These are phyloP conservation scores for Drosophila sechellia DNA, from an alignment of 1,140 invertebrate genomes.

Conservation along the genomic window DNA sequence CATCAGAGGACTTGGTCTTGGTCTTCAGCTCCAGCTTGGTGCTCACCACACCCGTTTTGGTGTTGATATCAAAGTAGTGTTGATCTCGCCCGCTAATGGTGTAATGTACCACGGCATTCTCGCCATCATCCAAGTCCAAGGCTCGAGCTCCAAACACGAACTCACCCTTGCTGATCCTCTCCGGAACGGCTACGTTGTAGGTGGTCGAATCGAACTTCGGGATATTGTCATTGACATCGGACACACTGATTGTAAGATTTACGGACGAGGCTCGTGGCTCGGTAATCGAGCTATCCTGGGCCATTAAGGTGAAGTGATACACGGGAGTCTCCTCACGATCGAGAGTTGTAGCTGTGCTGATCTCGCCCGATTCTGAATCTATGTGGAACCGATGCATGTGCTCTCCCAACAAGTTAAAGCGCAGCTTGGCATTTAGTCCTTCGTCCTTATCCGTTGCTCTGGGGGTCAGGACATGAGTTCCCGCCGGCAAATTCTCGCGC, in stretches of 20 bases:
- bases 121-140: constrained; percentile 90
- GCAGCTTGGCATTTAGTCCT: constrained; percentile 93
- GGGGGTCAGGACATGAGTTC: constrained; percentile 90
- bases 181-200: constrained; percentile 92
- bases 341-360: constrained; percentile 89
- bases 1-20: constrained; percentile 56
- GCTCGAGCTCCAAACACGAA: constrained; percentile 96
- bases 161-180: constrained; percentile 89
- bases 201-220: constrained; percentile 90
- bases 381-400: constrained; percentile 91
- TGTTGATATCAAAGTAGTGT: constrained; percentile 90
- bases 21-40: constrained; percentile 86
- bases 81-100: constrained; percentile 91
- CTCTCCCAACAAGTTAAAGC: constrained; percentile 92
- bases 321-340: constrained; percentile 92
- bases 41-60: constrained; percentile 93
- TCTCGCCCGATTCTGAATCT: constrained; percentile 90
- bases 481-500: constrained; percentile 90
- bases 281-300: constrained; percentile 93
- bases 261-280: constrained; percentile 91
- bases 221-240: constrained; percentile 95
- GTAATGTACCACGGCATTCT: constrained; percentile 92
- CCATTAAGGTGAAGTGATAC: constrained; percentile 93
- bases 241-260: constrained; percentile 91
- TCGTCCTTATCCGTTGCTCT: constrained; percentile 92